Evolutionary conservation across 2,113 vertebrate genomes (phyloP).

Genomic region (Poeciliopsis prolifica): DNA sequence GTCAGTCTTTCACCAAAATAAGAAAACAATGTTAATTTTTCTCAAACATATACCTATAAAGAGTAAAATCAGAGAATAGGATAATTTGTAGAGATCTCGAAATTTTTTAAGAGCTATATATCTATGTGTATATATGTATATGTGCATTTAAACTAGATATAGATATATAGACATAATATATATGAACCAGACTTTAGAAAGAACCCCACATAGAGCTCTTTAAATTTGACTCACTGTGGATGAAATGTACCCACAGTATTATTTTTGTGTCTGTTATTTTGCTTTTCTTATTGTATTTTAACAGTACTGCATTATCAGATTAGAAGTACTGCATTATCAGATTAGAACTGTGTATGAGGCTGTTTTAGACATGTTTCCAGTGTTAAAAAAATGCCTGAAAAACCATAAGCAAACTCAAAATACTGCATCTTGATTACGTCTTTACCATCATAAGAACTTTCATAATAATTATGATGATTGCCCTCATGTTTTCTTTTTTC

Average conservation of each 20-base stretch:
- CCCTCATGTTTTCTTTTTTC: not conserved
- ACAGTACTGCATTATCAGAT: not conserved
- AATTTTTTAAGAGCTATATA: too few relatives aligned
- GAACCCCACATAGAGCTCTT: too few relatives aligned
- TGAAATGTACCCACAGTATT: not conserved
- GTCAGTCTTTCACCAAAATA: too few relatives aligned
- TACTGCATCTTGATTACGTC: not conserved
- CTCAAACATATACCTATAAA: too few relatives aligned
- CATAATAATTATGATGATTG: not conserved
- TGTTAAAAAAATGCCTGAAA: not conserved
- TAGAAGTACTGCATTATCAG: not conserved
- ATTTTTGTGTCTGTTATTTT: not conserved
- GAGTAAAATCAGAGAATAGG: too few relatives aligned
- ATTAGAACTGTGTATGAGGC: not conserved
- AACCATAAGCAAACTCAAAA: not conserved
- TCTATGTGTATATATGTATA: too few relatives aligned
- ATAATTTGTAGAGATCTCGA: too few relatives aligned
- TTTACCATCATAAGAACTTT: not conserved
- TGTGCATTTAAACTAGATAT: too few relatives aligned
- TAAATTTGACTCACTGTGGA: too few relatives aligned
- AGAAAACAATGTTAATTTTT: too few relatives aligned
- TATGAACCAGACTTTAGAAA: too few relatives aligned
- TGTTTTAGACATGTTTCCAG: not conserved
- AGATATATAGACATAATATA: too few relatives aligned
- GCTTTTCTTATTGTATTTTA: not conserved